Evolutionary conservation across 53 echinoderm and acorn worm species (phyloP), one percentile per base, ranked within the genome.

Genomic region (Astropecten irregularis): DNA sequence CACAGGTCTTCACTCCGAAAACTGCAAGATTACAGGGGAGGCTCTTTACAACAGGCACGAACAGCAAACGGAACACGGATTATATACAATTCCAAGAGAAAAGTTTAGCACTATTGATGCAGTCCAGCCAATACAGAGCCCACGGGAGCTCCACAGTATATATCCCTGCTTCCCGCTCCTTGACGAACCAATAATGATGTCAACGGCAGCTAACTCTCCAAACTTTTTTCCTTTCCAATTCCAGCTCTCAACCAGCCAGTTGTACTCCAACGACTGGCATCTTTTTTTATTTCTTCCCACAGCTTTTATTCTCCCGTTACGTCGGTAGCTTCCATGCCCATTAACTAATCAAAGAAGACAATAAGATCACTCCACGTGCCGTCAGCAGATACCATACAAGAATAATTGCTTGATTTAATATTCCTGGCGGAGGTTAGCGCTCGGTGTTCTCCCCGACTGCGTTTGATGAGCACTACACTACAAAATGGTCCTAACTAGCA

Each of bases 31-130:
- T 54, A 73, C 22, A 36, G 21, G 53, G 1, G 53, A 10, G n/a
- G 22, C 38, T 32, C 76, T 56, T 76, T 76, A 56, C 76, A 58
- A 27, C 40, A 4, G 59, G 40, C 76, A 76, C 76, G 76, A 52
- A 36, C 57, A 38, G 58, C 76, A 57, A 76, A 76, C 76, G 26
- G 15, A 8, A 14, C 58, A 7, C 4, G 57, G 76, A 57, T 59
- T 76, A 58, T 13, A 36, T 18, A 25, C 19, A 38, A 76, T 58
- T 76, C 60, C 57, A 76, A 57, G 38, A 23, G 26, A 11, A 1
- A 37, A 13, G 40, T 25, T 3, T 9, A 37, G 28, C 19, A 13
- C 19, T 23, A 66, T 16, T 42, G 40, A 14, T 33, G 20, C 52
- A 6, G 37, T 11, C 21, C 36, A 8, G 52, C 18, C 3, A 18